A percentile compares a stretch with the other conserved stretches of the same genome.
phyloP scores from a whole-genome alignment of 2,888 invertebrate genomes.

The Mesochorus sp. region DNA sequence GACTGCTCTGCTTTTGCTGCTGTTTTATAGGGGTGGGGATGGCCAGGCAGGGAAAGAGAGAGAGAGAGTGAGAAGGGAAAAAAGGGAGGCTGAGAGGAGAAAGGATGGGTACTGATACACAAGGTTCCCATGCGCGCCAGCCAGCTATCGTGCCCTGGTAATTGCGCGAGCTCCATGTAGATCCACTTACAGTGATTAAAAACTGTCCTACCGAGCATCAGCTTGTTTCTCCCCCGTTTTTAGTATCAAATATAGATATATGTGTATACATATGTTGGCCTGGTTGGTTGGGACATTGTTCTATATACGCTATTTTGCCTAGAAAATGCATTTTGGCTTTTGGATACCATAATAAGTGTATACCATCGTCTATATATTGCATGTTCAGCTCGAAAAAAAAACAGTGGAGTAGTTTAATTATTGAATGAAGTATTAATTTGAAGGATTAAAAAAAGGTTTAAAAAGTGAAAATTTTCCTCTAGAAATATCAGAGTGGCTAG shows the following conservation, averaged over 20 bases:
- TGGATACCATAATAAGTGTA: no score
- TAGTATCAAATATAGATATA: conserved; percentile 22
- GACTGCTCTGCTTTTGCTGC: conserved; percentile 32
- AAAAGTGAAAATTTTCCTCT: no score
- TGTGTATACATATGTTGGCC: not conserved
- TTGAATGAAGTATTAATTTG: no score
- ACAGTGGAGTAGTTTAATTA: no score
- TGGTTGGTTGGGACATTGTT: not conserved
- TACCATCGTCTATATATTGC: no score
- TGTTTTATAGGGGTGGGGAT: conserved; percentile 36
- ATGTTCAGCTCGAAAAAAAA: no score
- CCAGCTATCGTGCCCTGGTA: conserved; percentile 76
- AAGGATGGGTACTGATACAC: no score
- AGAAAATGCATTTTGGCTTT: not conserved
- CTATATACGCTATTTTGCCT: not conserved
- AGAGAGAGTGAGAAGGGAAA: conserved; percentile 58
- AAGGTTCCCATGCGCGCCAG: conserved; percentile 76
- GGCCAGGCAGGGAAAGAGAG: conserved; percentile 34
- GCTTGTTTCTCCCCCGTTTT: conserved; percentile 54
- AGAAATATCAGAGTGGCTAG: no score
- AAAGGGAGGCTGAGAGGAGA: conserved; percentile 56
- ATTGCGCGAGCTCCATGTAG: conserved; percentile 81
- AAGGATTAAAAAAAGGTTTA: no score
- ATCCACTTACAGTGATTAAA: conserved; percentile 83
- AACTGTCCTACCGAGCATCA: conserved; percentile 81